A percentile compares a stretch with the other conserved stretches of the same genome.
Conservation (phyloP, 2,113 vertebrate species). For the Mungos mungo region DNA sequence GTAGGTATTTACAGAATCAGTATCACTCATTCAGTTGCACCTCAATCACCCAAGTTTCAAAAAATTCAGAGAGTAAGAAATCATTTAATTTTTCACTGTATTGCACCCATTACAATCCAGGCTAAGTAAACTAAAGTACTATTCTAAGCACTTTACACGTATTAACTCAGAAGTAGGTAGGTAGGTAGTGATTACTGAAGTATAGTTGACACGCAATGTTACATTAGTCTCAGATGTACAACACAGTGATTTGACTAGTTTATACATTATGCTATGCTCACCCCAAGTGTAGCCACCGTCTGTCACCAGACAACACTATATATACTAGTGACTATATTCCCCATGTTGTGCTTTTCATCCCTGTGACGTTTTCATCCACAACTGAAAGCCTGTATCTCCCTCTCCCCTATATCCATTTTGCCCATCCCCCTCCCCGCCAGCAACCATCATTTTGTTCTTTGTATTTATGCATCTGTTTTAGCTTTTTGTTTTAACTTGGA, state of each 20-base stretch:
- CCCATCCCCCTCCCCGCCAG: neutral
- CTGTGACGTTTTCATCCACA: neutral
- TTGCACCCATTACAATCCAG: neutral
- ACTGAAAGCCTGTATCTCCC: neutral
- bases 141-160: neutral
- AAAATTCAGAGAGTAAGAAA: neutral
- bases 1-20: neutral
- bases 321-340: neutral
- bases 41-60: neutral
- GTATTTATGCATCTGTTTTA: neutral
- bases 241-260: neutral
- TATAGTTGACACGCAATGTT: neutral
- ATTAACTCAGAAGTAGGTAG: neutral
- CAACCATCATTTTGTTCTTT: neutral
- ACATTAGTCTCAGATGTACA: neutral
- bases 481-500: neutral
- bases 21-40: neutral
- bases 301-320: neutral
- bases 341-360: neutral
- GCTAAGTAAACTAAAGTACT: neutral
- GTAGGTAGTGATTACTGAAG: neutral
- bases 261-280: neutral
- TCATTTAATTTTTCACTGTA: neutral
- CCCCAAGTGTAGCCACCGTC: neutral
- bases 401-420: neutral